phyloP scores from a whole-genome alignment of 1,140 invertebrate genomes.

The Megalonaias nervosa region DNA sequence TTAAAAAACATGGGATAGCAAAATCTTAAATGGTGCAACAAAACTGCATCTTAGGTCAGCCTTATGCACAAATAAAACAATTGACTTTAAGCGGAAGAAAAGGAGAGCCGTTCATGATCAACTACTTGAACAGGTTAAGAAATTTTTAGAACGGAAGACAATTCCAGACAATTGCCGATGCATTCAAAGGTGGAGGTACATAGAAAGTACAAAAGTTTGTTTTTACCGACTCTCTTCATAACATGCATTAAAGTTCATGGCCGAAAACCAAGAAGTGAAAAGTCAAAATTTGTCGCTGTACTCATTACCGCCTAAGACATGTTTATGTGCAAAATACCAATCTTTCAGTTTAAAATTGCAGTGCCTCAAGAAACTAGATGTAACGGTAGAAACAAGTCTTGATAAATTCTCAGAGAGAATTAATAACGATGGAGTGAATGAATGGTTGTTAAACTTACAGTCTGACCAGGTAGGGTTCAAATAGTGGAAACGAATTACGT shows the following conservation, averaged over 20 bases:
- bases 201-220: background rate
- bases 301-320: background rate
- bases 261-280: background rate
- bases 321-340: slow-evolving; percentile 6
- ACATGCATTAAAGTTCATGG: background rate
- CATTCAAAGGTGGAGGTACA: background rate
- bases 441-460: background rate
- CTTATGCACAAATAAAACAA: background rate
- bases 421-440: background rate
- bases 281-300: background rate
- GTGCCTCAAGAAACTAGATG: background rate
- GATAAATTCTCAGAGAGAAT: background rate
- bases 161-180: background rate
- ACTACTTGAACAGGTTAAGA: background rate
- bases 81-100: background rate
- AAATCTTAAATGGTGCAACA: background rate
- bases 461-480: slow-evolving; percentile 1
- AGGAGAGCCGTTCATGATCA: background rate
- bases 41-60: background rate
- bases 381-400: background rate
- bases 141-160: background rate
- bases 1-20: background rate
- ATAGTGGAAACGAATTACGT: slow-evolving; percentile 9
- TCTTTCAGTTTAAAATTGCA: background rate
- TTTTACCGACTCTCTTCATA: background rate